phyloP scores from a whole-genome alignment of 2,888 invertebrate species.

The Timandra comae region DNA sequence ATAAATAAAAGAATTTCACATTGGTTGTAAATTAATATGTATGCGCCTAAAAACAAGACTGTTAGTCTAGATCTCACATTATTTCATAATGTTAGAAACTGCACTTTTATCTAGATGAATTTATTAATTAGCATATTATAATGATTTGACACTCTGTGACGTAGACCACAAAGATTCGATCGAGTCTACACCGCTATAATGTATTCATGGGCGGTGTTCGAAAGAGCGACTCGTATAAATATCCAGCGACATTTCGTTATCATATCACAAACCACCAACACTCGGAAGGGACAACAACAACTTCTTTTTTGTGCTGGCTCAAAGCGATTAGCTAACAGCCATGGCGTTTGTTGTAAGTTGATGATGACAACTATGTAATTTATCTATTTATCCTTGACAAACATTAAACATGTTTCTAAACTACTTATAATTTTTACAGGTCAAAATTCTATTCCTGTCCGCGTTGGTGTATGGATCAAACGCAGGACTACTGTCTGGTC shows the following conservation, averaged over 20 bases:
- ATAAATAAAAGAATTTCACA: too few species aligned
- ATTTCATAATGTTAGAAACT: constrained; percentile 32
- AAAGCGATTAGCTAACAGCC: constrained; percentile 73
- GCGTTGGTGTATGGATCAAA: constrained; percentile 51
- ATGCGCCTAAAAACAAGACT: background rate
- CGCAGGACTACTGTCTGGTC: constrained; percentile 46
- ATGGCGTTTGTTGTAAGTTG: constrained; percentile 72
- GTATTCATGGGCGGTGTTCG: constrained; percentile 53
- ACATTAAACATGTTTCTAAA: constrained; percentile 3
- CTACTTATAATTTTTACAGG: constrained; percentile 46
- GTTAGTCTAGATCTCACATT: constrained; percentile 9
- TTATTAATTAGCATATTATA: constrained; percentile 29
- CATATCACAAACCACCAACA: constrained; percentile 56
- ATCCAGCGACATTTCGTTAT: constrained; percentile 49
- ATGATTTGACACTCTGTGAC: constrained; percentile 31
- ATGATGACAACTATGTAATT: constrained; percentile 18
- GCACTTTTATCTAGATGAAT: constrained; percentile 20
- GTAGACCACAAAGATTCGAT: constrained; percentile 34
- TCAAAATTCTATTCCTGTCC: constrained; percentile 51
- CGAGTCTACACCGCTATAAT: constrained; percentile 33
- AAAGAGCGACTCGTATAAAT: constrained; percentile 65
- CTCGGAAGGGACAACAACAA: constrained; percentile 63
- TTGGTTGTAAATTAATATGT: too few species aligned
- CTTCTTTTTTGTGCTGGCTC: constrained; percentile 53
- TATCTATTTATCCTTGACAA: background rate